Conservation (phyloP, 2,797 vertebrate genomes). For the Pyrocephalus nanus region DNA sequence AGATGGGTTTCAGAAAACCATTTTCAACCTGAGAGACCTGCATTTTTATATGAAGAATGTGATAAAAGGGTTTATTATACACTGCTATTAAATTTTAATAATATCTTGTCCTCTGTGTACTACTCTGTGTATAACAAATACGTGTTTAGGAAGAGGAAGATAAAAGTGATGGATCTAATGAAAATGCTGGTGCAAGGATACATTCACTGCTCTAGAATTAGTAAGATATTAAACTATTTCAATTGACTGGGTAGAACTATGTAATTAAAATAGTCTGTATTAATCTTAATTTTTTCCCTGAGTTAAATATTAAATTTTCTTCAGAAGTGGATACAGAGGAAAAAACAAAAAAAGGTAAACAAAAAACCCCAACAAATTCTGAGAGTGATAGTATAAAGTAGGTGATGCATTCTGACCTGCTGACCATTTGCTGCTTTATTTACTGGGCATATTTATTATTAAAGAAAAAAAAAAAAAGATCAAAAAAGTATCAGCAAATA, state of each 20-base stretch:
- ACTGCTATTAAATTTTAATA: background rate
- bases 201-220: background rate
- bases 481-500: background rate
- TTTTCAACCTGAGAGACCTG: background rate
- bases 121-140: background rate
- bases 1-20: background rate
- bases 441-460: background rate
- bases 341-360: background rate
- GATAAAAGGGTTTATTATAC: background rate
- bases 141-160: background rate
- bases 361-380: rapidly evolving
- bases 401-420: background rate
- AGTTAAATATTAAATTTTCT: background rate
- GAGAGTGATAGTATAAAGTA: background rate
- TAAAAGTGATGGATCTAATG: background rate
- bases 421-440: background rate
- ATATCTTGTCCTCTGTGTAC: background rate
- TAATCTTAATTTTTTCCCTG: background rate
- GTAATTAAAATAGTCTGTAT: background rate
- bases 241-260: background rate
- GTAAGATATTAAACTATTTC: background rate
- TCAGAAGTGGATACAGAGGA: background rate
- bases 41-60: background rate
- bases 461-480: background rate
- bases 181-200: background rate